A percentile compares a stretch with the other conserved stretches of the same genome.
Conservation (phyloP, 2,113 vertebrate genomes). For the Vombatus ursinus region DNA sequence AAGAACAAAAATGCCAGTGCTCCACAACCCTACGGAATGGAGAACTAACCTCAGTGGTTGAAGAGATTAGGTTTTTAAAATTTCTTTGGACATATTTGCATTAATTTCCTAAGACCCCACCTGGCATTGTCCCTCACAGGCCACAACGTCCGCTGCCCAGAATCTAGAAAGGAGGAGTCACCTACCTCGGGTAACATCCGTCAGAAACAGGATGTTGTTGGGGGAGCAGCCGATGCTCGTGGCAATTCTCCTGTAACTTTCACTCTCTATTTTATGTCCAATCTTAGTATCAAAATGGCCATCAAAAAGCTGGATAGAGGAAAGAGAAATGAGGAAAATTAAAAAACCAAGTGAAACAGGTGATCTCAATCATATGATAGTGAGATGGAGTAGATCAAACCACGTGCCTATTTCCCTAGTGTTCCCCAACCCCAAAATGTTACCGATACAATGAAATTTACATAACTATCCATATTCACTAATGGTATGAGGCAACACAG, state of each 20-base stretch:
- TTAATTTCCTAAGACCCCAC: conserved; percentile 19
- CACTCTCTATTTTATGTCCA: conserved; percentile 93
- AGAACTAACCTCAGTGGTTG: neutral
- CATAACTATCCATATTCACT: too few species aligned
- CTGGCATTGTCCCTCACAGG: conserved; percentile 58
- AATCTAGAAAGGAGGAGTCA: conserved; percentile 66
- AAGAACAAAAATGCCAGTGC: neutral
- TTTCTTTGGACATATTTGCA: conserved; percentile 14
- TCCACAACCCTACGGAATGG: neutral
- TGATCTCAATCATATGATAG: neutral
- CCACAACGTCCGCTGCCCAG: neutral
- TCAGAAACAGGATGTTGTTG: conserved; percentile 95
- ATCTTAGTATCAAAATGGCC: conserved; percentile 97
- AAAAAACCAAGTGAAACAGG: accelerated
- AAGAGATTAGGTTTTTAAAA: neutral
- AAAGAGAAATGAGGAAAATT: conserved; percentile 25
- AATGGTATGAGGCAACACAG: too few species aligned
- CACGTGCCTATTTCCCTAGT: too few species aligned
- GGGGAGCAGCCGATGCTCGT: conserved; percentile 91
- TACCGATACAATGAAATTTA: too few species aligned
- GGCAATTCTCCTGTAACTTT: conserved; percentile 94
- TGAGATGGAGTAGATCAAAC: neutral
- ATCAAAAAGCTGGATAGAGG: conserved; percentile 89
- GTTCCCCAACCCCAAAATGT: too few species aligned
- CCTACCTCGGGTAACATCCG: conserved; percentile 92